These are phyloP conservation scores for Melanocharis versteri DNA, from an alignment of 2,113 vertebrate genomes.

Conservation along the genomic window DNA sequence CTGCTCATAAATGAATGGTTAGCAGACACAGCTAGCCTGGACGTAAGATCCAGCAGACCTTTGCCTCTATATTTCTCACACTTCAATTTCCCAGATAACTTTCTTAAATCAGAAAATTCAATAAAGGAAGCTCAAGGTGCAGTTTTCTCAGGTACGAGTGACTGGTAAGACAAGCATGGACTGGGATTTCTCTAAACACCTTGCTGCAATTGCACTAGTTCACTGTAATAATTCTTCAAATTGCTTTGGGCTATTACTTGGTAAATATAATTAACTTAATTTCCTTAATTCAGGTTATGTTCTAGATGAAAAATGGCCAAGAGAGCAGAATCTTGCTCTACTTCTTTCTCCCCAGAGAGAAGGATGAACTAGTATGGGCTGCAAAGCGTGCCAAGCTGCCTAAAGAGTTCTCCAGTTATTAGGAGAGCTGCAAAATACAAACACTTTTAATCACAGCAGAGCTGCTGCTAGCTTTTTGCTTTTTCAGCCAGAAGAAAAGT, in stretches of 20 bases:
- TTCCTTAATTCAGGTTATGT: background rate
- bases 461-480: background rate
- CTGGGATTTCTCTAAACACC: background rate
- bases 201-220: background rate
- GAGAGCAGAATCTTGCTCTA: background rate
- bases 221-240: background rate
- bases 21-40: background rate
- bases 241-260: conserved; percentile 3
- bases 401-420: background rate
- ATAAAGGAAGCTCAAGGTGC: background rate
- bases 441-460: background rate
- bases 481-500: background rate
- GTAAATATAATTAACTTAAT: conserved; percentile 39
- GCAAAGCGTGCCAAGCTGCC: background rate
- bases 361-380: background rate
- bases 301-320: background rate
- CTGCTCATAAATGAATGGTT: background rate
- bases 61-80: background rate
- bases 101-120: background rate
- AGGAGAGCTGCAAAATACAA: background rate
- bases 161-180: background rate
- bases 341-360: background rate
- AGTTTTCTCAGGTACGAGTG: background rate
- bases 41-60: background rate
- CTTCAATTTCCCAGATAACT: background rate